phyloP scores from a whole-genome alignment of 1,140 invertebrate genomes.

The Pogonus chalceus region DNA sequence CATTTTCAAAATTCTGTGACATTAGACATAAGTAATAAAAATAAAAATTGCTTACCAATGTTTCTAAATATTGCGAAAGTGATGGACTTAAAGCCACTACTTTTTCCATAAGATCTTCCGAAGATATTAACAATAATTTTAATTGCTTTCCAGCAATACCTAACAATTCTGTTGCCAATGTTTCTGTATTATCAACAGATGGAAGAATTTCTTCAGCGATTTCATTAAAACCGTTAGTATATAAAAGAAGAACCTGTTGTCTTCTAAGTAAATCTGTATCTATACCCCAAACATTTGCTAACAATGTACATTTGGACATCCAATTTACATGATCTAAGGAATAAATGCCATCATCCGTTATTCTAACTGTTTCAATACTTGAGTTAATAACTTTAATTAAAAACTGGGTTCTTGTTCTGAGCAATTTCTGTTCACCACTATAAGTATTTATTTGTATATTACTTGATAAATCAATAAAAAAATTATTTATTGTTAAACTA shows the following conservation, averaged over 20 bases:
- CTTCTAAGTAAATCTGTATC: slow-evolving; percentile 63
- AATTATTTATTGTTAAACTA: slow-evolving; percentile 41
- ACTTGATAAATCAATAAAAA: slow-evolving; percentile 27
- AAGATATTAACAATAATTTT: slow-evolving; percentile 48
- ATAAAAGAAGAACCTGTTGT: slow-evolving; percentile 56
- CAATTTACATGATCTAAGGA: slow-evolving; percentile 50
- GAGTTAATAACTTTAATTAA: slow-evolving; percentile 52
- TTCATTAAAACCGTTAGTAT: slow-evolving; percentile 64
- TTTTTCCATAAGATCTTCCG: slow-evolving; percentile 47
- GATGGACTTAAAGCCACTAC: slow-evolving; percentile 57
- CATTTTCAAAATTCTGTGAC: background rate
- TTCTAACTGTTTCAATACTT: slow-evolving; percentile 48
- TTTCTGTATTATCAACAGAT: slow-evolving; percentile 51
- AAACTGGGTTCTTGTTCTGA: slow-evolving; percentile 45
- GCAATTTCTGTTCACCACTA: slow-evolving; percentile 23
- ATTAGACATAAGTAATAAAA: background rate
- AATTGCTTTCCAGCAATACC: slow-evolving; percentile 61
- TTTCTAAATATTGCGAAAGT: slow-evolving; percentile 57
- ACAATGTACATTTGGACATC: slow-evolving; percentile 56
- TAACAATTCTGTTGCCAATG: slow-evolving; percentile 54
- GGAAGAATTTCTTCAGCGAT: slow-evolving; percentile 62
- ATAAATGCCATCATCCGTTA: slow-evolving; percentile 42
- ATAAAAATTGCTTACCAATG: slow-evolving; percentile 45
- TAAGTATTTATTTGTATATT: slow-evolving; percentile 24
- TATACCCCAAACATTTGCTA: slow-evolving; percentile 72